A percentile compares a stretch with the other conserved stretches of the same genome.
These are phyloP conservation scores for Corbicula japonica DNA, from an alignment of 2,888 invertebrate species.

Conservation along the genomic window DNA sequence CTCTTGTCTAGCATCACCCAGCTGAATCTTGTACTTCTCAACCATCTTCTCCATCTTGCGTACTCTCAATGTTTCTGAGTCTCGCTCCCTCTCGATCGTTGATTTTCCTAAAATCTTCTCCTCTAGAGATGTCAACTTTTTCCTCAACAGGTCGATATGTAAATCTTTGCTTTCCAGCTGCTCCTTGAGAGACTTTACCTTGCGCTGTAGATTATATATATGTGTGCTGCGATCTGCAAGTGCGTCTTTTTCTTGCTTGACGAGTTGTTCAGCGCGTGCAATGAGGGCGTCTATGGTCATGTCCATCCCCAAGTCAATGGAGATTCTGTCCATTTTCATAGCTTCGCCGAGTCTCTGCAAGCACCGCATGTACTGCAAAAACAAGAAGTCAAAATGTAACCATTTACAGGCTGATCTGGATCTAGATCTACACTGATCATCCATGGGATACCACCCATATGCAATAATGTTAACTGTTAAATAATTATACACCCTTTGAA, in stretches of 20 bases:
- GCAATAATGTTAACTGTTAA: too few species aligned
- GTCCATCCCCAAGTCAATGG: conserved; percentile 93
- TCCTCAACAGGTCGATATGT: conserved; percentile 94
- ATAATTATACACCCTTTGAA: too few species aligned
- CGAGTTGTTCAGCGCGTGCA: conserved; percentile 94
- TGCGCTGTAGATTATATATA: conserved; percentile 95
- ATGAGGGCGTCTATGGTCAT: conserved; percentile 94
- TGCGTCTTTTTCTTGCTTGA: conserved; percentile 93
- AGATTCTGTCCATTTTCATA: conserved; percentile 94
- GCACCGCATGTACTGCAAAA: conserved; percentile 89
- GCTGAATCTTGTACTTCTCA: conserved; percentile 93
- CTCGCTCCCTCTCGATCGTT: conserved; percentile 83
- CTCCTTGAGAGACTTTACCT: conserved; percentile 93
- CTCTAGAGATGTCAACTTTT: conserved; percentile 90
- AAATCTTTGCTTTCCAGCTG: conserved; percentile 96
- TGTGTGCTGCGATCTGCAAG: conserved; percentile 94
- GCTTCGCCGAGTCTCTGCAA: conserved; percentile 93
- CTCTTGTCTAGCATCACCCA: conserved; percentile 93
- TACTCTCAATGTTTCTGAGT: conserved; percentile 78
- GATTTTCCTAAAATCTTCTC: conserved; percentile 81
- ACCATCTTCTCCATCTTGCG: conserved; percentile 93
- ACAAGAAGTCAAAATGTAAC: neutral
- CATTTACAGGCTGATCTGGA: too few species aligned
- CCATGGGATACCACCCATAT: too few species aligned
- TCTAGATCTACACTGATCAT: too few species aligned